phyloP scores from a whole-genome alignment of 2,888 invertebrate genomes.

The Tipula vernalis region DNA sequence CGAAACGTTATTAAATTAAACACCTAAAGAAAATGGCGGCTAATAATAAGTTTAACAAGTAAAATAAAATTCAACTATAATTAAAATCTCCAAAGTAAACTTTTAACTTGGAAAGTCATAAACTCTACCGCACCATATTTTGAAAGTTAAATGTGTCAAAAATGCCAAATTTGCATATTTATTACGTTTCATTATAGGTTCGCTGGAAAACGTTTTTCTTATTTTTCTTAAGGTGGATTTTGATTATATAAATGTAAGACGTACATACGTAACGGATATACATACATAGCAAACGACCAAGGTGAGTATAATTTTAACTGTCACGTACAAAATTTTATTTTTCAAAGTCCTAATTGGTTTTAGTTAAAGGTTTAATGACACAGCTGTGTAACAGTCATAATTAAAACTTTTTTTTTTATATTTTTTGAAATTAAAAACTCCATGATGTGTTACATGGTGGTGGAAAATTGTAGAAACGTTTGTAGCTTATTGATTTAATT shows the following conservation, averaged over 20 bases:
- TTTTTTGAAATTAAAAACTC: neutral
- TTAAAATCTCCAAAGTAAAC: no score
- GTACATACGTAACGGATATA: neutral
- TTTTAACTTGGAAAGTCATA: no score
- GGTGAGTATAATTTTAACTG: neutral
- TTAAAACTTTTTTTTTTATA: neutral
- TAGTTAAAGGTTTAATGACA: neutral
- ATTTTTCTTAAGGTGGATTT: neutral
- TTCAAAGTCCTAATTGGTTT: neutral
- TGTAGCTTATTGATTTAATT: neutral
- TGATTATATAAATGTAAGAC: neutral
- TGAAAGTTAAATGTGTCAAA: neutral
- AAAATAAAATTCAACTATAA: no score
- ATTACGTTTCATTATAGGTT: neutral
- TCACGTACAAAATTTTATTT: neutral
- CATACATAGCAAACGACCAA: neutral
- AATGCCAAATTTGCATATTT: neutral
- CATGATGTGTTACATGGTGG: neutral
- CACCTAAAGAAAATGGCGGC: no score
- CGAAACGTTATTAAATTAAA: no score
- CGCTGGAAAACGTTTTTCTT: neutral
- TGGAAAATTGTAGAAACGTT: neutral
- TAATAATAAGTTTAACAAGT: no score
- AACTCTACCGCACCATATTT: neutral
- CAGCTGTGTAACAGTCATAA: neutral